A percentile compares a stretch with the other conserved stretches of the same genome.
These are phyloP conservation scores for Drosophila lowei DNA, from an alignment of 1,140 invertebrate species.

Conservation along the genomic window DNA sequence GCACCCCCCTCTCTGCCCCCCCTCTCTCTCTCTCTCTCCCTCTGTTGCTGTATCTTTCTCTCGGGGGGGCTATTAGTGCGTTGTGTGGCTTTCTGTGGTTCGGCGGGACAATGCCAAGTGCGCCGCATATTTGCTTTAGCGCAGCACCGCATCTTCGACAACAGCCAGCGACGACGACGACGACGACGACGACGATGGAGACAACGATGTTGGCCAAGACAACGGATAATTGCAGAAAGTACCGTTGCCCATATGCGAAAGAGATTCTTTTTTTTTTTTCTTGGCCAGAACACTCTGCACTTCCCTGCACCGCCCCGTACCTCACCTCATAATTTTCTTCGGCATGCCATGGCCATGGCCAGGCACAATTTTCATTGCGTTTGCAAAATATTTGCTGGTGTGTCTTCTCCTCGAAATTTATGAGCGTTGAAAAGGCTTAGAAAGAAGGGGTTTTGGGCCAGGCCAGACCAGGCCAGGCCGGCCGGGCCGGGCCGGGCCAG, in stretches of 20 bases:
- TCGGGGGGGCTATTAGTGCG: constrained; percentile 71
- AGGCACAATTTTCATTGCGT: constrained; percentile 60
- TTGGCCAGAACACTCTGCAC: background rate
- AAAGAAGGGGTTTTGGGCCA: background rate
- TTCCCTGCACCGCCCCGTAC: background rate
- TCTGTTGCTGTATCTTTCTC: no score
- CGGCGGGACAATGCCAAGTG: constrained; percentile 74
- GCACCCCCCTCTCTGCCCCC: background rate
- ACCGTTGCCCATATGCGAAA: constrained; percentile 76
- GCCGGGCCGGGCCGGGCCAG: background rate
- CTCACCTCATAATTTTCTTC: constrained; percentile 43
- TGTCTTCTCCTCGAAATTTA: constrained; percentile 68
- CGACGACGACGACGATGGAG: constrained; percentile 10
- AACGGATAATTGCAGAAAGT: constrained; percentile 80
- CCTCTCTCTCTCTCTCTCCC: background rate
- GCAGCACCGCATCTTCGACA: constrained; percentile 49
- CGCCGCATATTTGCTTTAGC: constrained; percentile 74
- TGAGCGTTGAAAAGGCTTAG: constrained; percentile 81
- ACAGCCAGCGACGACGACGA: constrained; percentile 13
- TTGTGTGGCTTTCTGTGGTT: constrained; percentile 49
- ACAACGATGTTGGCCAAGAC: constrained; percentile 55
- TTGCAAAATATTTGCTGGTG: constrained; percentile 75
- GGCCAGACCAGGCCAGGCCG: no score
- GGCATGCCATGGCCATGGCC: constrained; percentile 44
- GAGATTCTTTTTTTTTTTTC: constrained; percentile 45